These are phyloP conservation scores for Ophioninae sp. DNA, from an alignment of 2,888 invertebrate species.

Conservation along the genomic window DNA sequence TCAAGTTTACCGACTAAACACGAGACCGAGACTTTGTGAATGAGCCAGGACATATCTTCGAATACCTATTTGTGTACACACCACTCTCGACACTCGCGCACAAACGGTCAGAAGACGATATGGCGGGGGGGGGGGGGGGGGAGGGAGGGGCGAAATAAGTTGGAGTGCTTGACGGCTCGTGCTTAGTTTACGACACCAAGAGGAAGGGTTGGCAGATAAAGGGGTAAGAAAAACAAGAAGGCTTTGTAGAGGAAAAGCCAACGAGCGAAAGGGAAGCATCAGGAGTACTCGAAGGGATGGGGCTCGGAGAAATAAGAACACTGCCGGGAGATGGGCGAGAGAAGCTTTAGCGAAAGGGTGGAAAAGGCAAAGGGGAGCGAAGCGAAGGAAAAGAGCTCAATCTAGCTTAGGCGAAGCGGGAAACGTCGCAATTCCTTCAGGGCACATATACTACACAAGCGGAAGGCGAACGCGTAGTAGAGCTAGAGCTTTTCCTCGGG, in stretches of 20 bases:
- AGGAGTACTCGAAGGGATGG: slow-evolving; percentile 41
- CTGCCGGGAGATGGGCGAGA: slow-evolving; percentile 39
- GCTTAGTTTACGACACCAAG: slow-evolving; percentile 55
- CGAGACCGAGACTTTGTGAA: slow-evolving; percentile 51
- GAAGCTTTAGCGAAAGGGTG: slow-evolving; percentile 50
- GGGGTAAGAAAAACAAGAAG: slow-evolving; percentile 28
- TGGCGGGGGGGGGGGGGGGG: slow-evolving; percentile 9
- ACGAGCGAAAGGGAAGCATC: slow-evolving; percentile 8
- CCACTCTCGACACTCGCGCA: not conserved
- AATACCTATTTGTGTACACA: not conserved
- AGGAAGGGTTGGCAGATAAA: slow-evolving; percentile 43
- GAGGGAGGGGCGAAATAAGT: slow-evolving; percentile 50
- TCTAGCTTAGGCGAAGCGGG: slow-evolving; percentile 54
- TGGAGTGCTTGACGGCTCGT: slow-evolving; percentile 54
- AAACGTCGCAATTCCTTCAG: slow-evolving; percentile 56
- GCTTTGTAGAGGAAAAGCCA: slow-evolving; percentile 15
- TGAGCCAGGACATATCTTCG: slow-evolving; percentile 15
- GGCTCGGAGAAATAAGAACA: slow-evolving; percentile 44
- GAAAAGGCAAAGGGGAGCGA: slow-evolving; percentile 50
- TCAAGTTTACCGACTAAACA: slow-evolving; percentile 59
- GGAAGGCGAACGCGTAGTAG: not conserved
- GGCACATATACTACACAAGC: slow-evolving; percentile 40
- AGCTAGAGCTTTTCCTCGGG: slow-evolving; percentile 31
- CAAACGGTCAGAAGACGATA: slow-evolving; percentile 5
- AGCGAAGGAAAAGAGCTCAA: slow-evolving; percentile 58